Conservation (phyloP, 2,113 vertebrate genomes). For the Campylomormyrus tamandua region DNA sequence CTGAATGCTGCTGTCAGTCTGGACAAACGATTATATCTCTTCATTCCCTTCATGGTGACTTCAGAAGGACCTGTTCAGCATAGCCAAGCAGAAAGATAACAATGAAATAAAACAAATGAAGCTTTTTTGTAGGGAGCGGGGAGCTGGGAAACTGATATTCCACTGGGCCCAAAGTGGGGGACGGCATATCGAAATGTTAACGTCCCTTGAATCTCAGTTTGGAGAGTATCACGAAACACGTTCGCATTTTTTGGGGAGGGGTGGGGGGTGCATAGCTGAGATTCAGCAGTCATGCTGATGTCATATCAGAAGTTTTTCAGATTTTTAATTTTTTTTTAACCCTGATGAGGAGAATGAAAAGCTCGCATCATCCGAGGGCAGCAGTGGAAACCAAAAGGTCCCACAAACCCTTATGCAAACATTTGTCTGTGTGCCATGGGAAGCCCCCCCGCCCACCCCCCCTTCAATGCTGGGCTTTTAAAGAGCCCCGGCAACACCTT, state of each 20-base stretch:
- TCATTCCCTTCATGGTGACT: neutral
- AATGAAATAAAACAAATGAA: neutral
- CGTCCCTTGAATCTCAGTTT: neutral
- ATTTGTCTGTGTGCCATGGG: constrained; percentile 29
- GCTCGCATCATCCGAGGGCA: neutral
- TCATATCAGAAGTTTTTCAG: neutral
- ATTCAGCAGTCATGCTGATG: neutral
- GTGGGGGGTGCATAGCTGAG: neutral
- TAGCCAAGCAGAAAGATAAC: neutral
- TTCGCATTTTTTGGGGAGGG: neutral
- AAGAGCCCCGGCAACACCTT: constrained; percentile 11
- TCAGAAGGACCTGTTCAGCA: neutral
- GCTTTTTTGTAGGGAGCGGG: neutral
- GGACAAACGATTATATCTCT: neutral
- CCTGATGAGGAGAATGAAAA: constrained; percentile 13
- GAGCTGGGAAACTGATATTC: neutral
- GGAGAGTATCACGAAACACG: neutral
- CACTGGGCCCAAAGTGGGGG: neutral
- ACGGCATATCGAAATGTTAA: neutral
- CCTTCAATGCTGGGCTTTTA: constrained; percentile 23
- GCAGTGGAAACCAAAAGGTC: constrained; percentile 12
- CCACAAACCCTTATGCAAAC: constrained; percentile 24
- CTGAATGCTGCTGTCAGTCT: neutral
- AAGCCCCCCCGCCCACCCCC: neutral
- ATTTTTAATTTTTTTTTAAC: neutral